Percentiles rank a stretch among this genome's conserved stretches.
These are phyloP conservation scores for Axis porcinus DNA, from an alignment of 2,113 vertebrate genomes.

Conservation along the genomic window DNA sequence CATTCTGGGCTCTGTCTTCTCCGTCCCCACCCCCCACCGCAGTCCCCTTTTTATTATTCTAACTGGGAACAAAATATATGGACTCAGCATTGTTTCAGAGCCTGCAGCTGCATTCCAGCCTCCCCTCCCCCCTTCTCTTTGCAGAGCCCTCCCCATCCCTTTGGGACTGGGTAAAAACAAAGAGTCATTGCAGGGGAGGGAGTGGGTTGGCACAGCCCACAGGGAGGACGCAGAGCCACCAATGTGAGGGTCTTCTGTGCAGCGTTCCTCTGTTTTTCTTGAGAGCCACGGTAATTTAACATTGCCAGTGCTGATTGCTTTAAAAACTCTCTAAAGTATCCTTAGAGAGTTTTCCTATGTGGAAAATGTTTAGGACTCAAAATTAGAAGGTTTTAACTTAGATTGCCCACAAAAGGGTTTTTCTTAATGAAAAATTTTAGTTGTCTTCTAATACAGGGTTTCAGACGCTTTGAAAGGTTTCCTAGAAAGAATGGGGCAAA, in stretches of 20 bases:
- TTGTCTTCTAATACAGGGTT: not conserved
- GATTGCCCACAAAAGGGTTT: conserved; percentile 41
- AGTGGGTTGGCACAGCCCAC: conserved; percentile 74
- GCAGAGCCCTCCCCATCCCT: conserved; percentile 41
- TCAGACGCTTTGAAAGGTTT: not conserved
- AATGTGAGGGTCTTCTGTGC: conserved; percentile 65
- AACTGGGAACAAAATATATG: conserved; percentile 71
- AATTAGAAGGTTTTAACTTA: conserved; percentile 46
- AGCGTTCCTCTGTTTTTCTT: conserved; percentile 60
- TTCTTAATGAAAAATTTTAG: conserved; percentile 38
- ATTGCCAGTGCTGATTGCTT: conserved; percentile 34
- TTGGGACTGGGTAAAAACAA: conserved; percentile 70
- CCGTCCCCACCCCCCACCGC: not conserved
- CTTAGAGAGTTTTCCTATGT: conserved; percentile 12
- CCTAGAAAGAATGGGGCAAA: not conserved
- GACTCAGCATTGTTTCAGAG: conserved; percentile 75
- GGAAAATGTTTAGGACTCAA: conserved; percentile 42
- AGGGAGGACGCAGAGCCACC: conserved; percentile 50
- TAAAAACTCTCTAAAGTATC: conserved; percentile 3
- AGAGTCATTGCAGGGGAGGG: conserved; percentile 71
- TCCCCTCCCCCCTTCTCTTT: conserved; percentile 54
- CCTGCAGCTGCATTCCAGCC: conserved; percentile 70
- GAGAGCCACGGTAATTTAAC: conserved; percentile 38
- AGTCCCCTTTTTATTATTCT: conserved; percentile 58
- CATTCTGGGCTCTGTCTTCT: conserved; percentile 2